Percentiles rank a stretch among this genome's conserved stretches.
phyloP scores from a whole-genome alignment of 2,888 invertebrate genomes.

The Morpho deidamia region DNA sequence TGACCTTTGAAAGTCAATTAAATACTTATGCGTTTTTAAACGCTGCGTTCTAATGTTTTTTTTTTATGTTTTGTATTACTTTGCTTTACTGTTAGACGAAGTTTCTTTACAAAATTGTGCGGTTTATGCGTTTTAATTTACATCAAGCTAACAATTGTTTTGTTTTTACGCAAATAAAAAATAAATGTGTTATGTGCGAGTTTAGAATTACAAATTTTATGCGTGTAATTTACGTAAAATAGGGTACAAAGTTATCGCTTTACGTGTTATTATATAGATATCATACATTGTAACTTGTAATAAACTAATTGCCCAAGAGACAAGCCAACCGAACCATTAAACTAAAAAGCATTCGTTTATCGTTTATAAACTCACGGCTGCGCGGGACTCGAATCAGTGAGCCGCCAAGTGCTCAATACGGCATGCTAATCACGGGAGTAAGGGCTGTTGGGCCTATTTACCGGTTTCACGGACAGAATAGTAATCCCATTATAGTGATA shows the following conservation, averaged over 20 bases:
- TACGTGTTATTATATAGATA: too few relatives aligned
- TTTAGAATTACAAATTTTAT: too few relatives aligned
- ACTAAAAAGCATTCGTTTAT: constrained; percentile 29
- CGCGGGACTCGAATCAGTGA: constrained; percentile 31
- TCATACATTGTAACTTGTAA: neutral
- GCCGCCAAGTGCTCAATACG: constrained; percentile 27
- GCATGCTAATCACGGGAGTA: constrained; percentile 26
- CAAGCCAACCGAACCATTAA: constrained; percentile 22
- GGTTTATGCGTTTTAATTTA: too few relatives aligned
- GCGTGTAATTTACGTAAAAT: too few relatives aligned
- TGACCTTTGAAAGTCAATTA: constrained; percentile 25
- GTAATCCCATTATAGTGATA: too few relatives aligned
- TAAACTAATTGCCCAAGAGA: neutral
- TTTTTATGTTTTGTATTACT: too few relatives aligned
- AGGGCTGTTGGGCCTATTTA: constrained; percentile 14
- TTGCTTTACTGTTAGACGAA: neutral
- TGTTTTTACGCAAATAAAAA: too few relatives aligned
- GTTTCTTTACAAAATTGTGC: neutral
- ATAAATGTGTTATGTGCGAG: too few relatives aligned
- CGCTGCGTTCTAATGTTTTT: neutral
- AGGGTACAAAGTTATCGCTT: too few relatives aligned
- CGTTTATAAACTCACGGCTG: constrained; percentile 28
- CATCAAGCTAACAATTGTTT: too few relatives aligned
- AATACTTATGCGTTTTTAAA: constrained; percentile 1
- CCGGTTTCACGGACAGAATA: too few relatives aligned